These are phyloP conservation scores for Xestia ashworthii DNA, from an alignment of 2,888 invertebrate genomes.

Conservation along the genomic window DNA sequence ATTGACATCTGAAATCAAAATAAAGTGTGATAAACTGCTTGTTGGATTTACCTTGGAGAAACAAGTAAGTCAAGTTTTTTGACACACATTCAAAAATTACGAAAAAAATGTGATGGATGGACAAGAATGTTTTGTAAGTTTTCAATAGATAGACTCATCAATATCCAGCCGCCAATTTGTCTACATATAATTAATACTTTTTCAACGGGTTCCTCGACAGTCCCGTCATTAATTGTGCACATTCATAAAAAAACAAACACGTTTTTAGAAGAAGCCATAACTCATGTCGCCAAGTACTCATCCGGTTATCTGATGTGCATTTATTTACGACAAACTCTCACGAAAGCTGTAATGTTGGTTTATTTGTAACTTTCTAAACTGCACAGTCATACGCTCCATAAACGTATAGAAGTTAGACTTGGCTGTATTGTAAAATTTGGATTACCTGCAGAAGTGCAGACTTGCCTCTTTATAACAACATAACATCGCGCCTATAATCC, in stretches of 20 bases:
- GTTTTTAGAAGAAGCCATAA: constrained; percentile 46
- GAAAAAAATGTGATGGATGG: background rate
- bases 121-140: constrained; percentile 2
- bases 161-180: constrained; percentile 3
- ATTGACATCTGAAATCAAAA: constrained; percentile 25
- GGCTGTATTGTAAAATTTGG: background rate
- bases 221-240: constrained; percentile 6
- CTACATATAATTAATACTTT: background rate
- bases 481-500: background rate
- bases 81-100: constrained; percentile 5
- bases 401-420: background rate
- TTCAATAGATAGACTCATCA: background rate
- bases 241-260: constrained; percentile 34
- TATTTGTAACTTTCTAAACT: constrained; percentile 56
- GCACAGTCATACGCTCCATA: constrained; percentile 20
- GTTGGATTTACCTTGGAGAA: background rate
- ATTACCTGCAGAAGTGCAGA: background rate
- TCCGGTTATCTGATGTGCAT: constrained; percentile 52
- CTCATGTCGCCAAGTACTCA: constrained; percentile 41
- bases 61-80: background rate
- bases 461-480: too few relatives aligned
- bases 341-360: constrained; percentile 57
- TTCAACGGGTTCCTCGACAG: constrained; percentile 2
- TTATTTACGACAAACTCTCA: constrained; percentile 58
- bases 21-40: background rate